phyloP scores from a whole-genome alignment of 1,140 invertebrate species.

The Portunus trituberculatus region DNA sequence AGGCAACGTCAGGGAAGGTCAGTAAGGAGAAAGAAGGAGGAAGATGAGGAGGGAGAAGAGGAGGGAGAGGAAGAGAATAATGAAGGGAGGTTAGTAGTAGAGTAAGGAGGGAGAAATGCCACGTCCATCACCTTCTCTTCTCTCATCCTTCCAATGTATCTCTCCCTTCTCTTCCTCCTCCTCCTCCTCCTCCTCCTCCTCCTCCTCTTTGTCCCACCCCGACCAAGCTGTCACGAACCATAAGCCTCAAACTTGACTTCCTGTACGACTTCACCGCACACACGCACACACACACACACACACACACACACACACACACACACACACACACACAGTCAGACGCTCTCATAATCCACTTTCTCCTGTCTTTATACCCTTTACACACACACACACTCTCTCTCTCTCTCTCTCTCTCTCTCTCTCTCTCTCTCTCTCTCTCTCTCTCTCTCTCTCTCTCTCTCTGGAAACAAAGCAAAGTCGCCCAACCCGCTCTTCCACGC shows the following conservation, averaged over 20 bases:
- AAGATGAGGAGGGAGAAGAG: not conserved
- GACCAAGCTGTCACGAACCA: not conserved
- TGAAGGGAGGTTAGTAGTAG: not conserved
- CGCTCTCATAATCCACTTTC: not conserved
- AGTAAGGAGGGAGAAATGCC: not conserved
- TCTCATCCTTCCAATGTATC: not conserved
- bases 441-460: no score
- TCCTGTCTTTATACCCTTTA: not conserved
- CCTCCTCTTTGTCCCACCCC: not conserved
- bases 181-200: not conserved
- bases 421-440: no score
- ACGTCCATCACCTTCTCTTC: not conserved
- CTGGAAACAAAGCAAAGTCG: no score
- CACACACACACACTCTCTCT: no score
- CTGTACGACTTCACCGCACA: not conserved
- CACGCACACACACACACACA: constrained; percentile 3
- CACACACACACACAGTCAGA: not conserved
- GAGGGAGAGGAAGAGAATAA: not conserved
- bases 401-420: no score
- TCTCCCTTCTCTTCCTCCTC: not conserved
- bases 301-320: no score
- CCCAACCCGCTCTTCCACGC: no score
- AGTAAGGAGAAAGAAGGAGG: not conserved
- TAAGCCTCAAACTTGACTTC: not conserved
- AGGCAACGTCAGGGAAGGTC: not conserved